phyloP scores from a whole-genome alignment of 2,113 vertebrate species.

The Ardeotis arabs region DNA sequence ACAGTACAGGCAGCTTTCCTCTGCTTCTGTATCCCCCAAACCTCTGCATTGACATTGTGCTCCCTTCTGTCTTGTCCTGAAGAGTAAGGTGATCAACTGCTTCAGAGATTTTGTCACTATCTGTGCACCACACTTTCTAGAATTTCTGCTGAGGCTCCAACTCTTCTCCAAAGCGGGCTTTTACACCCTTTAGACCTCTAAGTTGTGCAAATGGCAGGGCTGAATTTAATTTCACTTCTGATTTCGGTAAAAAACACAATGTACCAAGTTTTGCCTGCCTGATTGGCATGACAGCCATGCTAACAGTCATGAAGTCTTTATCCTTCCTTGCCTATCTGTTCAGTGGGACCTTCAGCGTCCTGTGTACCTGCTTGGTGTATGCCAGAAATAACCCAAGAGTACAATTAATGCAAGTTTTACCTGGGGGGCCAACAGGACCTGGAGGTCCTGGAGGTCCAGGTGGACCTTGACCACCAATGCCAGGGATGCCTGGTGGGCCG shows the following conservation, averaged over 20 bases:
- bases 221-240: background rate
- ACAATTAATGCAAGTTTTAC: conserved; percentile 53
- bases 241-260: background rate
- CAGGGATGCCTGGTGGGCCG: conserved; percentile 79
- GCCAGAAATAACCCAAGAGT: background rate
- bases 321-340: background rate
- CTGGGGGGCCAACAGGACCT: conserved; percentile 83
- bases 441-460: conserved; percentile 79
- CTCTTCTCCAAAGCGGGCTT: background rate
- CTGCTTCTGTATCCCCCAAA: background rate
- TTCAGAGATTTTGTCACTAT: background rate
- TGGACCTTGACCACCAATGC: conserved; percentile 73
- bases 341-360: background rate
- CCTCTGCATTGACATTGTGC: background rate
- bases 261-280: background rate
- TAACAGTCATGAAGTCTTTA: background rate
- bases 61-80: background rate
- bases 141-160: background rate
- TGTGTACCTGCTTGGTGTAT: background rate
- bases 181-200: background rate
- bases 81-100: background rate
- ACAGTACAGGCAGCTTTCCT: background rate
- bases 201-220: background rate
- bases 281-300: background rate
- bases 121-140: background rate